These are phyloP conservation scores for Glossophaga mutica DNA, from an alignment of 2,797 vertebrate genomes.

Conservation along the genomic window DNA sequence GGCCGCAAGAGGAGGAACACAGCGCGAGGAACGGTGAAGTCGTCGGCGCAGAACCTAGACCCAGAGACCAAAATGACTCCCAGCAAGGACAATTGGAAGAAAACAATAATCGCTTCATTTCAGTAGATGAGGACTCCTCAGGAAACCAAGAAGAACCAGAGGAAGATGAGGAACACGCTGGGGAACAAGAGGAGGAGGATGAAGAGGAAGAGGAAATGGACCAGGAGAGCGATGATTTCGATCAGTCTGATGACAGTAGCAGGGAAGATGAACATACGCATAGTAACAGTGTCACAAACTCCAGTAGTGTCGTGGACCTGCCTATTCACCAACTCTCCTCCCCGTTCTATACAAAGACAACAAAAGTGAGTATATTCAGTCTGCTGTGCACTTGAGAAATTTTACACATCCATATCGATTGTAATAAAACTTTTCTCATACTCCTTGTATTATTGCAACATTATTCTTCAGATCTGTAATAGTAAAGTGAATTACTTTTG, in stretches of 20 bases:
- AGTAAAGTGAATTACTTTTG: constrained; percentile 15
- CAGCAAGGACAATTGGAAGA: constrained; percentile 88
- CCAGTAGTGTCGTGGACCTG: constrained; percentile 89
- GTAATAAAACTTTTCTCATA: background rate
- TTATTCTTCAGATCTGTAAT: background rate
- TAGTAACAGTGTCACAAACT: constrained; percentile 91
- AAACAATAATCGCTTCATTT: constrained; percentile 86
- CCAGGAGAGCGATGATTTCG: constrained; percentile 99
- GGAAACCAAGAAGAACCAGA: constrained; percentile 83
- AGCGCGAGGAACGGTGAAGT: constrained; percentile 83
- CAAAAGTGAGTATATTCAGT: constrained; percentile 89
- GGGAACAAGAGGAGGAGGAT: constrained; percentile 86
- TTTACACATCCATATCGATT: background rate
- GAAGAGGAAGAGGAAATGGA: constrained; percentile 97
- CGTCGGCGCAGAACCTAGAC: constrained; percentile 82
- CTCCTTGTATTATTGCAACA: background rate
- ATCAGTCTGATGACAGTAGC: constrained; percentile 94
- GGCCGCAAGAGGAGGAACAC: constrained; percentile 81
- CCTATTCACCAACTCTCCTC: constrained; percentile 91
- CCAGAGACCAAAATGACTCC: constrained; percentile 84
- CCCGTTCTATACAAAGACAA: constrained; percentile 87
- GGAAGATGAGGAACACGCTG: constrained; percentile 86
- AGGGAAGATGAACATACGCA: constrained; percentile 92
- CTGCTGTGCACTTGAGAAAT: background rate
- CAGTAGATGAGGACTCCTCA: constrained; percentile 83